phyloP scores from a whole-genome alignment of 2,797 vertebrate species.

The Chromis chromis region DNA sequence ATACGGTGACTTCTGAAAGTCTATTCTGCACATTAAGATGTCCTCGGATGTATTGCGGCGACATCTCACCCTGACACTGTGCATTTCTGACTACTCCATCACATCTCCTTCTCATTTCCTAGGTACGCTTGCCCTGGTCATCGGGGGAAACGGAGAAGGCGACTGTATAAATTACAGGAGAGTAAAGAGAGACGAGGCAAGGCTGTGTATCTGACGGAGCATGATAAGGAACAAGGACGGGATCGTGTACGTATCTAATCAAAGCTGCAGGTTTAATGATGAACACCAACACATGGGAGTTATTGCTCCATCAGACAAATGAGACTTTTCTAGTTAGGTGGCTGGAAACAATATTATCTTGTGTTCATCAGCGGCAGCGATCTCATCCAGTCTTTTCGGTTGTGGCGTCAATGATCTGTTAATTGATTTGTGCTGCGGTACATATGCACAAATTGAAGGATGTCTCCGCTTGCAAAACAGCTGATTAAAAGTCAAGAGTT shows the following conservation, averaged over 20 bases:
- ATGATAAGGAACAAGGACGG: constrained; percentile 27
- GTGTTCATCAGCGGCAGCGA: background rate
- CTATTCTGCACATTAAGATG: constrained; percentile 19
- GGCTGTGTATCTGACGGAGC: constrained; percentile 22
- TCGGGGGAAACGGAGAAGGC: constrained; percentile 39
- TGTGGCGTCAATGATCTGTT: background rate
- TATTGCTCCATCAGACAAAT: constrained; percentile 25
- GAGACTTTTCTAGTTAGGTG: background rate
- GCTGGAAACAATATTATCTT: constrained; percentile 6
- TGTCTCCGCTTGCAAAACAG: background rate
- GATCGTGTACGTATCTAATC: constrained; percentile 45
- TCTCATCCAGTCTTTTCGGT: background rate
- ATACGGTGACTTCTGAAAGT: background rate
- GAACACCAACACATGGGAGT: constrained; percentile 36
- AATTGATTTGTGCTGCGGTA: background rate
- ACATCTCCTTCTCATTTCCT: constrained; percentile 28
- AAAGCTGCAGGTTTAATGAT: constrained; percentile 35
- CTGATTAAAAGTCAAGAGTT: background rate
- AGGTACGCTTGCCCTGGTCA: constrained; percentile 20
- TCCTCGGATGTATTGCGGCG: background rate
- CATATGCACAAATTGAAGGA: background rate
- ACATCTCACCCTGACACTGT: constrained; percentile 1
- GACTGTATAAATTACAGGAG: constrained; percentile 24
- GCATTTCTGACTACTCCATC: constrained; percentile 25
- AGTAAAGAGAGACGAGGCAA: constrained; percentile 2